These are phyloP conservation scores for Parazoanthus swiftii DNA, from an alignment of 92 coral and sea anemone genomes.

Conservation along the genomic window DNA sequence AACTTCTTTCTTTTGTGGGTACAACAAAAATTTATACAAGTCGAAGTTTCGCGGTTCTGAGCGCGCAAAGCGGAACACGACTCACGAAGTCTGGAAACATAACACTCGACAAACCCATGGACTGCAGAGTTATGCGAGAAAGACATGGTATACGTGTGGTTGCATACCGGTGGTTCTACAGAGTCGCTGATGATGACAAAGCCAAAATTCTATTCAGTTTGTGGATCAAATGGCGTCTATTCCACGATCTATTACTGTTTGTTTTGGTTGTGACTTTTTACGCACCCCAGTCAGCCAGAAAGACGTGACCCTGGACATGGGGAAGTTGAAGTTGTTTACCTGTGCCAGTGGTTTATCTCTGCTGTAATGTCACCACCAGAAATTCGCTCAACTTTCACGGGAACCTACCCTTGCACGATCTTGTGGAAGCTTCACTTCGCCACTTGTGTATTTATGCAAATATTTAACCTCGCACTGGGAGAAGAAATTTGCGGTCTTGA, in stretches of 20 bases:
- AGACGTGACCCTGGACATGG: neutral
- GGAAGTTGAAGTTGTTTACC: neutral
- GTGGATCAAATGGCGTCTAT: neutral
- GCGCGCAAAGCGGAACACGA: neutral
- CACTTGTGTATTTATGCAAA: constrained; percentile 55
- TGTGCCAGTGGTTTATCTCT: neutral
- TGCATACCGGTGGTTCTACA: neutral
- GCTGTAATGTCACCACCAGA: neutral
- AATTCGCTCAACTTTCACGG: too few species aligned
- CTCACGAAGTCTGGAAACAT: neutral
- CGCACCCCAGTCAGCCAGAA: neutral
- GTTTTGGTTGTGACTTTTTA: constrained; percentile 1
- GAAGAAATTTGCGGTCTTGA: constrained; percentile 49
- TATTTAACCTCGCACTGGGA: constrained; percentile 56
- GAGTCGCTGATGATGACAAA: neutral
- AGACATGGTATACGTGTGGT: neutral
- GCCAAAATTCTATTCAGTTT: neutral
- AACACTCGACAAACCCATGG: constrained; percentile 8
- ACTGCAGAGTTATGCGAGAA: constrained; percentile 12
- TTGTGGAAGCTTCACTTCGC: constrained; percentile 34
- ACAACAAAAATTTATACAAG: constrained; percentile 3
- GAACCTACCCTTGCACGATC: too few species aligned
- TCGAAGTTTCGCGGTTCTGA: neutral
- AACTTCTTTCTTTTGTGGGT: neutral
- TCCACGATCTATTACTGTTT: constrained; percentile 4